Conservation (phyloP, 2,888 invertebrate species). For the Heliconius aoede region DNA sequence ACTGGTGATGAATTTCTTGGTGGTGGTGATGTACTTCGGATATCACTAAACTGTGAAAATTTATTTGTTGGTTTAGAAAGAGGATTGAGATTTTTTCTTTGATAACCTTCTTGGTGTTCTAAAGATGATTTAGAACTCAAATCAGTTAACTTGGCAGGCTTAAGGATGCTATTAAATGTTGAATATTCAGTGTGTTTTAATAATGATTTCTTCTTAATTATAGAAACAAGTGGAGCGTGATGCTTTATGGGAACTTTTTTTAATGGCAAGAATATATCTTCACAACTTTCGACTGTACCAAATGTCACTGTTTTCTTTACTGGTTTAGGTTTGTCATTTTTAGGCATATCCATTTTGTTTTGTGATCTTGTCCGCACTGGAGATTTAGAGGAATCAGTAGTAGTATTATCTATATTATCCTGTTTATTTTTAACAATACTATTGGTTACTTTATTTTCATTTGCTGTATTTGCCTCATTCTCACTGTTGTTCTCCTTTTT, state of each 20-base stretch:
- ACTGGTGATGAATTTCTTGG: conserved; percentile 72
- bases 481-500: conserved; percentile 80
- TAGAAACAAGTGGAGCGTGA: conserved; percentile 84
- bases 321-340: conserved; percentile 76
- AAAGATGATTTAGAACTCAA: conserved; percentile 83
- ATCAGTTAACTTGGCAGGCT: conserved; percentile 85
- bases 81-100: conserved; percentile 77
- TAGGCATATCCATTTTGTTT: conserved; percentile 79
- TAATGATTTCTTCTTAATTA: conserved; percentile 85
- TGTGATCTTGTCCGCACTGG: conserved; percentile 79
- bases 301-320: conserved; percentile 86
- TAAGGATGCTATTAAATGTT: conserved; percentile 84
- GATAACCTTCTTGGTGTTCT: conserved; percentile 78
- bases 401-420: conserved; percentile 55
- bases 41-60: conserved; percentile 77
- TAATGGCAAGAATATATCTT: conserved; percentile 82
- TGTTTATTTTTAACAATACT: conserved; percentile 56
- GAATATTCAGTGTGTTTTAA: conserved; percentile 83
- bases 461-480: conserved; percentile 63
- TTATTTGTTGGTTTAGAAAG: conserved; percentile 77
- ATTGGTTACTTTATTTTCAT: conserved; percentile 63
- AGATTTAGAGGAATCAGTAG: conserved; percentile 67
- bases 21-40: conserved; percentile 77
- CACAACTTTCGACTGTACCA: conserved; percentile 86
- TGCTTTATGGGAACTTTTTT: conserved; percentile 84